Evolutionary conservation across 2,797 vertebrate species (phyloP).

Genomic region (Eulemur rubriventer): DNA sequence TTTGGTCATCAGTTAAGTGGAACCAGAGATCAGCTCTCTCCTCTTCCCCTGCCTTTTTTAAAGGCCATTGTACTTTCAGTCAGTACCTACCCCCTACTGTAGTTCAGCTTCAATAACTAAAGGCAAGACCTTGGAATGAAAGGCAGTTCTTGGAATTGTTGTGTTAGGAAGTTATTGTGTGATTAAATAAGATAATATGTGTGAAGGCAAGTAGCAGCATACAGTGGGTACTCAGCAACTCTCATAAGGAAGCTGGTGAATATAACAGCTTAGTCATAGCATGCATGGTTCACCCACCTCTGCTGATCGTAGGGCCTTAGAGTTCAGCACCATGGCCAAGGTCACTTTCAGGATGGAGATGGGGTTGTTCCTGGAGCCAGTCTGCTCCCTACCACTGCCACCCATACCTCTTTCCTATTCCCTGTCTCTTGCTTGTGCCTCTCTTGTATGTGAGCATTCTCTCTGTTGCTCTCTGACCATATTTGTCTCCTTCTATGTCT

Average conservation of each 20-base stretch:
- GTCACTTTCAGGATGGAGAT: background rate
- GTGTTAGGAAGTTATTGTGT: background rate
- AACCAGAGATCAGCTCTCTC: background rate
- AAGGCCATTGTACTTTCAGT: background rate
- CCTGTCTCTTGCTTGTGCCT: background rate
- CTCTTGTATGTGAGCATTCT: background rate
- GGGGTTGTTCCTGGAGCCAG: background rate
- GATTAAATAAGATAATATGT: background rate
- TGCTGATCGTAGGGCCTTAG: background rate
- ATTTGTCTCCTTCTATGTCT: background rate
- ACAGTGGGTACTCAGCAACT: background rate
- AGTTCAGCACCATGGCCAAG: conserved; percentile 56
- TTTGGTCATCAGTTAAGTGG: background rate
- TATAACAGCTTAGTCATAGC: background rate
- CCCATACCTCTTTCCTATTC: background rate
- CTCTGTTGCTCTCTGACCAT: background rate
- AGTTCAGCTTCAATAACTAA: background rate
- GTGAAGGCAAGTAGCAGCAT: background rate
- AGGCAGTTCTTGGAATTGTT: background rate
- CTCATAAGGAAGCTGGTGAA: background rate
- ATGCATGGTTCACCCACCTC: background rate
- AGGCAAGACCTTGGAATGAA: background rate
- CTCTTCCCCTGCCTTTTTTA: background rate
- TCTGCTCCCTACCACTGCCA: background rate
- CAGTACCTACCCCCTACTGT: background rate